Percentiles rank a stretch among this genome's conserved stretches.
phyloP scores from a whole-genome alignment of 2,113 vertebrate genomes.

The Syngnathus typhle region DNA sequence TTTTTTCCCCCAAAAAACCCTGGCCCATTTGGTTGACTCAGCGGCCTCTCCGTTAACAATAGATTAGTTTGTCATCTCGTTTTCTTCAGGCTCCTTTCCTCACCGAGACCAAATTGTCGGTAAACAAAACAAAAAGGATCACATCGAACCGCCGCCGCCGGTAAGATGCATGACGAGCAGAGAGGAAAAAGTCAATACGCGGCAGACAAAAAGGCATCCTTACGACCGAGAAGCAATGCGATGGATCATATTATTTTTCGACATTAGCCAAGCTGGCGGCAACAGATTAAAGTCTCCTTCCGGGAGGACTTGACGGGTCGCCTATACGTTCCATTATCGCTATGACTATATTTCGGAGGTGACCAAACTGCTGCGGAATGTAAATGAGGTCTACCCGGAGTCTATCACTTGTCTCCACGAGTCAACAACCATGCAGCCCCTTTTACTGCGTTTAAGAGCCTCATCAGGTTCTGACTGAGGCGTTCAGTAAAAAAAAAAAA shows the following conservation, averaged over 20 bases:
- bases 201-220: slow-evolving; percentile 1
- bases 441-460: slow-evolving; percentile 50
- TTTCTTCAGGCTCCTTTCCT: background rate
- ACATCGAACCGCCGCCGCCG: background rate
- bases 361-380: slow-evolving; percentile 27
- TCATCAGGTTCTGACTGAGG: slow-evolving; percentile 34
- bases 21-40: background rate
- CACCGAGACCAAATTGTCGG: background rate
- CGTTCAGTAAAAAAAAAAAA: background rate
- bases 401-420: slow-evolving; percentile 27
- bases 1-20: background rate
- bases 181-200: background rate
- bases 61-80: slow-evolving; percentile 1
- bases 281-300: slow-evolving; percentile 6
- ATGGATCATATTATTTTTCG: slow-evolving; percentile 21
- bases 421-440: slow-evolving; percentile 38
- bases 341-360: slow-evolving; percentile 43
- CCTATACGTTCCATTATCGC: slow-evolving; percentile 40
- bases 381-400: slow-evolving; percentile 31
- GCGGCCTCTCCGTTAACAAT: background rate
- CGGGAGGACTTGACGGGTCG: background rate
- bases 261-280: slow-evolving; percentile 27
- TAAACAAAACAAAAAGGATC: slow-evolving; percentile 2
- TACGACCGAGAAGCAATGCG: background rate
- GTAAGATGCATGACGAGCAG: background rate